Base-by-base conservation (phyloP, 2,888 invertebrate species). In the Tiliacea citrago region DNA sequence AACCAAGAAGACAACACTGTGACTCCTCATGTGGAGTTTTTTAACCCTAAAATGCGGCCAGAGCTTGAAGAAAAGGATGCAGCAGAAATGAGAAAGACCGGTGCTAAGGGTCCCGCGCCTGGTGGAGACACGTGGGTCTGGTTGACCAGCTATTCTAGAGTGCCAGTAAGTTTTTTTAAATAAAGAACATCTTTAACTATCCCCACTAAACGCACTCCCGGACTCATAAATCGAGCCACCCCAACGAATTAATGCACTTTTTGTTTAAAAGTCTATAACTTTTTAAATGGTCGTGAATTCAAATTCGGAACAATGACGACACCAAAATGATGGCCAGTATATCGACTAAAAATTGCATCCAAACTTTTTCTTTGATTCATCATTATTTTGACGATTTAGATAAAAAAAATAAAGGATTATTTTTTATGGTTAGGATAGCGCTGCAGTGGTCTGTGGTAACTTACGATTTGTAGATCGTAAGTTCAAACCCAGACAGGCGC, bases 71-170 rank as follows among this genome's bases (percentile, higher is more conserved):
- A 97, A 77, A 97, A 97, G 85, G 98, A 98, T 83, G 97, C 97
- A 7, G 96, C 97, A 49, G 97, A 97, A 85, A 97, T 97, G 91
- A 95, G 96, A 73, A 96, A 96, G 77, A 97, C 97, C 0, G 97
- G 97, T 0, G 95, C 96, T 9, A 97, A 97, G 85, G 97, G 97
- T 0, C 97, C 97, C 0, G 97, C 97, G 0, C 97, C 98, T 1
- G 98, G 97, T 0, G 98, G 97, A 3, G 98, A 98, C 86, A 97
- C 98, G 42, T 98, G 98, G 98, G 98, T 98, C 84, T 98, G 98
- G 98, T 94, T 99, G 84, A 98, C 98, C 73, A 98, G 98, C 82
- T 98, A 98, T 89, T 98, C 98, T 53, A 97, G 98, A 86, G 98
- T 99, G 86, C 98, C 98, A 90, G 98, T 98, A 85, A 92, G 95